Base-by-base conservation (phyloP, 2,888 invertebrate genomes). In the Melieria omissa region DNA sequence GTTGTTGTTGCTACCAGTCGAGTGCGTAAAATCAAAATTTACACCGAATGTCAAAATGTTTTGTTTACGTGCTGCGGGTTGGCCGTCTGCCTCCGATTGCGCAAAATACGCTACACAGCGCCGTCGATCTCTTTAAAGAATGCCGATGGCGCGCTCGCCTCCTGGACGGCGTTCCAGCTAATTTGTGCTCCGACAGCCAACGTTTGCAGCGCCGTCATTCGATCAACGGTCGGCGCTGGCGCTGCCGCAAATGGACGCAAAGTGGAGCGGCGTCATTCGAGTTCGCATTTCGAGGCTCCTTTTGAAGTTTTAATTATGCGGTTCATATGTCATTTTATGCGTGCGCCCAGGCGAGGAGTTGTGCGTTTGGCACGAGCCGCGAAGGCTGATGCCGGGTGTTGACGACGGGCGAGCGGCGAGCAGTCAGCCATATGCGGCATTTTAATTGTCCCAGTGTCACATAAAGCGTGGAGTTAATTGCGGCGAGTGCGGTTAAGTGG, bases 381-480 rank as follows among this genome's bases (percentile, higher is more conserved):
- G 29, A 29, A 29, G 29, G 29, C 29, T 29, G 29, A 29, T 29
- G 29, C 29, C 29, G 29, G 29, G 29, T 29, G 29, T 29, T 29
- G 29, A 3, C 29, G 29, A 29, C 29, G 29, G 29, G 29, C 29
- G 29, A 29, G 29, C 29, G 29, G 29, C 29, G 29, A 2, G 29
- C 3, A 29, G 29, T 52, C 57, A 80, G 82, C 80, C 70, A 68
- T 74, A 60, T 83, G 82, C 78, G 81, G 82, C 81, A 80, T 82
- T 82, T 83, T 83, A 83, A 83, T 83, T 83, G 81, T 82, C 79
- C 77, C 78, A 60, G 76, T 80, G 81, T 80, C 81, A 79, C 84
- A 81, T 83, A 83, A 83, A 83, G 80, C 80, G 81, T 79, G 78
- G 80, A 82, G 77, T 83, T 83, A 82, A 83, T 83, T 82, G 81